These are phyloP conservation scores for Asbolus verrucosus DNA, from an alignment of 1,140 invertebrate species.

Conservation along the genomic window DNA sequence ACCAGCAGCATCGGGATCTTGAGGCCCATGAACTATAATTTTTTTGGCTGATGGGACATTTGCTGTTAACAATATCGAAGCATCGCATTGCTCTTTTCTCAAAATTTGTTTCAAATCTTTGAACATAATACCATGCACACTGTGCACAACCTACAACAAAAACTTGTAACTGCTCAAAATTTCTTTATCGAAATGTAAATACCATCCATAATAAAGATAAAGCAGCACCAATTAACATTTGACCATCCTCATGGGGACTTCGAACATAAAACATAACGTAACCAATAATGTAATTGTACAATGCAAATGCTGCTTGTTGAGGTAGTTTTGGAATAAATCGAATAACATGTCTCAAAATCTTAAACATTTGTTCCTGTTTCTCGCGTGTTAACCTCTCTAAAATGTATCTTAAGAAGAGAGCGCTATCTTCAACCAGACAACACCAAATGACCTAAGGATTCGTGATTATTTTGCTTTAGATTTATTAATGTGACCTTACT, in stretches of 20 bases:
- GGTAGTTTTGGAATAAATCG: conserved; percentile 93
- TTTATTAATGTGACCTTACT: conserved; percentile 65
- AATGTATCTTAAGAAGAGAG: conserved; percentile 95
- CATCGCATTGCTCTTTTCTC: conserved; percentile 98
- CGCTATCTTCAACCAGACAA: conserved; percentile 97
- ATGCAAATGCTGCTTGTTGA: conserved; percentile 97
- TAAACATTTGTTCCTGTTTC: conserved; percentile 96
- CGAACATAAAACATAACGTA: conserved; percentile 99
- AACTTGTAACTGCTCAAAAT: background rate
- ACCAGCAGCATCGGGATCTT: conserved; percentile 88
- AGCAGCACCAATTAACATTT: conserved; percentile 91
- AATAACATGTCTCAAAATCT: conserved; percentile 91
- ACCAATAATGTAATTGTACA: conserved; percentile 99
- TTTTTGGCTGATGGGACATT: conserved; percentile 99
- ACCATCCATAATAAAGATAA: conserved; percentile 97
- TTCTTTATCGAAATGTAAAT: conserved; percentile 42
- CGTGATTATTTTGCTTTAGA: background rate
- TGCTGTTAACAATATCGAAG: conserved; percentile 95
- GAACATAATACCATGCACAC: conserved; percentile 99
- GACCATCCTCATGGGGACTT: conserved; percentile 92
- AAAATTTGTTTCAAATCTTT: conserved; percentile 99
- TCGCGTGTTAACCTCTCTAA: conserved; percentile 96
- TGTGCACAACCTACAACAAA: conserved; percentile 84
- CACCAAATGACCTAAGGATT: conserved; percentile 81
- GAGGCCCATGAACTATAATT: conserved; percentile 96